Evolutionary conservation across 2,113 vertebrate species (phyloP), one percentile per base, ranked within the genome.

Genomic region (Lonchura striata): DNA sequence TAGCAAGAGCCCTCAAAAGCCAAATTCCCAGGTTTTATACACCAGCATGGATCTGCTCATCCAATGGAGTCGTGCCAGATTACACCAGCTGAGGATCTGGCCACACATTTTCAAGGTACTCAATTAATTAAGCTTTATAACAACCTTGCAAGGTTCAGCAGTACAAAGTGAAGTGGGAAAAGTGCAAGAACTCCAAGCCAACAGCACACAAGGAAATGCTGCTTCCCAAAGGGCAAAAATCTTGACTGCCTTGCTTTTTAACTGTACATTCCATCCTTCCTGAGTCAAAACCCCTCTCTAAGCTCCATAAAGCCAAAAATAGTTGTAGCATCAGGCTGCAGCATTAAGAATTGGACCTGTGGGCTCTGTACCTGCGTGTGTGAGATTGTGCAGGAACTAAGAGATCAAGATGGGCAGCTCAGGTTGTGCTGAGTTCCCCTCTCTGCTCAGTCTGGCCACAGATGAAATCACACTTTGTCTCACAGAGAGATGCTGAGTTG

Each of bases 101-200:
- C 64, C 79, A 87, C 42, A 44, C 6, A 71, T 77, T 77, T 93
- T 83, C 82, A 86, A 90, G 68, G 52, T 28, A 77, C 42, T 60
- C 71, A 69, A 86, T 88, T 89, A 92, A 95, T 90, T 83, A 86
- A 83, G 47, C 6, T 83, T 93, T 56, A 11, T 41, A 90, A 78
- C 20, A 92, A 66, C 41, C 46, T 65, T 83, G 46, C 30, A 86
- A 88, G 33, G 59, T 92, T 91, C 64, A 91, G 37, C 30, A 44
- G 28, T 9, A 44, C 35, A 88, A 87, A 80, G 15, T 5, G 8
- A 42, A 75, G 64, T 6, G 12, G 18, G 39, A 42, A 89, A 82
- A 91, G 35, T 9, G 9, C 70, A 85, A 53, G 41, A 63, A 54
- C 46, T 54, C 41, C 42, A 77, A 69, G 59, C 23, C 85, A 90